Evolutionary conservation across 2,797 vertebrate genomes (phyloP).

Genomic region (Lophotriccus pileatus): DNA sequence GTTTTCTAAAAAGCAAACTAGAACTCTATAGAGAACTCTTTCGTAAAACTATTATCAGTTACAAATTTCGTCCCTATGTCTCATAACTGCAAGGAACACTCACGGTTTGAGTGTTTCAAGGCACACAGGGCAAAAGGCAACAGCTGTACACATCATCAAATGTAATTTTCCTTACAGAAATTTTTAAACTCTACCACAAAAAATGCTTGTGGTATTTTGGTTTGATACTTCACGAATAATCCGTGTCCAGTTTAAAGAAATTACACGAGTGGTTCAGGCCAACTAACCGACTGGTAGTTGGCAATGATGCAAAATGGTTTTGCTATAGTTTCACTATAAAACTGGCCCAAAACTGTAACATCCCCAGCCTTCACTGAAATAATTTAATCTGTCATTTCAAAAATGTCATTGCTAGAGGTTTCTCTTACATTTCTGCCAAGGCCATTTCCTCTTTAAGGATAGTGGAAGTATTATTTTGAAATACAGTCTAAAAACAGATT

Average conservation of each 20-base stretch:
- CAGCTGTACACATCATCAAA: not conserved
- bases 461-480: not conserved
- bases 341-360: not conserved
- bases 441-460: not conserved
- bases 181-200: not conserved
- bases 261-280: not conserved
- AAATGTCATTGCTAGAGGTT: not conserved
- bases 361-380: not conserved
- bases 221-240: not conserved
- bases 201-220: not conserved
- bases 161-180: not conserved
- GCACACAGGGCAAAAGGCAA: not conserved
- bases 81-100: not conserved
- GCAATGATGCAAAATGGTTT: not conserved
- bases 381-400: not conserved
- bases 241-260: not conserved
- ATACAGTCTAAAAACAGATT: constrained; percentile 3
- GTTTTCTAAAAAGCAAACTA: not conserved
- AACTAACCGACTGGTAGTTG: not conserved
- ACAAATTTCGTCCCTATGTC: not conserved
- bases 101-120: not conserved
- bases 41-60: not conserved
- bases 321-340: not conserved
- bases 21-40: not conserved
- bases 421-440: not conserved